Base-by-base conservation (phyloP, 2,888 invertebrate genomes). In the Globia sparganii region DNA sequence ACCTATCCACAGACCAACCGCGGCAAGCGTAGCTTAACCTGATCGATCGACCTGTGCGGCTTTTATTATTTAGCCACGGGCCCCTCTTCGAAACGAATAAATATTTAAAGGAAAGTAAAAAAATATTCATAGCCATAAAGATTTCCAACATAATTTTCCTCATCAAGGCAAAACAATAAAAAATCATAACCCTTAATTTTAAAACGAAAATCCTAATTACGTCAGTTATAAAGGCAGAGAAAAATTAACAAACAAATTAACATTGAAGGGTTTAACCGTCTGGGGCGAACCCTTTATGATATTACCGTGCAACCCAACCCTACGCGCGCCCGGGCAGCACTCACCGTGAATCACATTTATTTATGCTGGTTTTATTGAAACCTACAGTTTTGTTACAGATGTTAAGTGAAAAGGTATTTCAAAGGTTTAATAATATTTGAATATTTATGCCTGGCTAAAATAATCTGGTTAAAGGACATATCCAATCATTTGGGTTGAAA, bases 231-330 rank as follows among this genome's bases (percentile, higher is more conserved):
- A 89, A 86, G 83, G 85, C 75, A 73, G 88, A 92, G 95, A 95
- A 94, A 95, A 94, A 96, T 95, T 95, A 94, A 92, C 90, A 91
- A 93, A 92, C 93, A 94, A 96, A 96, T 95, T 95, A 94, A 92
- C 93, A 91, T 92, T 94, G 95, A 95, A 94, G 90, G 94, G 93
- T 91, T 93, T 92, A 94, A 93, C 91, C 92, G 89, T 85, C 87
- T 84, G 87, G 91, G 91, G 92, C 89, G 90, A 93, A 91, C 92
- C 94, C 92, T 94, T 96, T 94, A 94, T 93, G 93, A 94, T 94
- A 94, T 94, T 92, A 94, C 91, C 92, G 94, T 94, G 94, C 94
- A 91, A 94, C 90, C 93, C 92, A 90, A 91, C 94, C 91, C 91
- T 87, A 9, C 37, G 86, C 88, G 84, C 87, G 90, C 91, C 83